These are phyloP conservation scores for Caenorhabditis sinica DNA, from an alignment of 2,888 invertebrate genomes.

Conservation along the genomic window DNA sequence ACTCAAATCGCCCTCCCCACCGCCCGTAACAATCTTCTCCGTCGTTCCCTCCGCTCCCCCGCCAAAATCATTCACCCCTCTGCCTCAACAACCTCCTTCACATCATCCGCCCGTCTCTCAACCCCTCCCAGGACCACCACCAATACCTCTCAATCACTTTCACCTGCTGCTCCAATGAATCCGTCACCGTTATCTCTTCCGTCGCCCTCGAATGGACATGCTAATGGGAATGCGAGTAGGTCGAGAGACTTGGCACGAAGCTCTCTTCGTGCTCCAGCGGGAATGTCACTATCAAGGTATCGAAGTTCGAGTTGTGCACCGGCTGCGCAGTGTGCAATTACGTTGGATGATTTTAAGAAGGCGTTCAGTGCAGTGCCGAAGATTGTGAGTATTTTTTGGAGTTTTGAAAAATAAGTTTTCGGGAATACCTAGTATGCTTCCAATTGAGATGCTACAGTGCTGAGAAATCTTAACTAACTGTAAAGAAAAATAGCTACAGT, in stretches of 20 bases:
- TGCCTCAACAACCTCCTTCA: slow-evolving; percentile 39
- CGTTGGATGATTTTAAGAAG: slow-evolving; percentile 68
- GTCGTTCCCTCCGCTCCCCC: slow-evolving; percentile 58
- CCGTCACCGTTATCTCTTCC: slow-evolving; percentile 21
- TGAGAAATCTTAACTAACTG: no score
- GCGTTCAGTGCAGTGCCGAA: slow-evolving; percentile 66
- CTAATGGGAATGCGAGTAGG: not conserved
- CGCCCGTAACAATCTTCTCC: slow-evolving; percentile 40
- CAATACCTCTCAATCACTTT: not conserved
- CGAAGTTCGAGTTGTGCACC: slow-evolving; percentile 60
- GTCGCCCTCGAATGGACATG: not conserved
- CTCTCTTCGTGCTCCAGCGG: slow-evolving; percentile 27
- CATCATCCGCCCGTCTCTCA: slow-evolving; percentile 52
- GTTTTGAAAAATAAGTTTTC: not conserved
- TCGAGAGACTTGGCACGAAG: slow-evolving; percentile 33
- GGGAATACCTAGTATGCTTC: no score
- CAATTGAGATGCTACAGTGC: no score
- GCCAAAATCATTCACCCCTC: slow-evolving; percentile 58
- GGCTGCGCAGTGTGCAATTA: slow-evolving; percentile 49
- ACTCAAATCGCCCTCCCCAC: slow-evolving; percentile 11
- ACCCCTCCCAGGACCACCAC: slow-evolving; percentile 40
- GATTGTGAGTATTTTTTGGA: slow-evolving; percentile 32
- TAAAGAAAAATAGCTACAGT: no score
- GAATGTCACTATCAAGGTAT: slow-evolving; percentile 52
- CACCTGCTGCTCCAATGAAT: not conserved